Evolutionary conservation across 2,113 vertebrate genomes (phyloP).

Genomic region (Sakesphorus luctuosus): DNA sequence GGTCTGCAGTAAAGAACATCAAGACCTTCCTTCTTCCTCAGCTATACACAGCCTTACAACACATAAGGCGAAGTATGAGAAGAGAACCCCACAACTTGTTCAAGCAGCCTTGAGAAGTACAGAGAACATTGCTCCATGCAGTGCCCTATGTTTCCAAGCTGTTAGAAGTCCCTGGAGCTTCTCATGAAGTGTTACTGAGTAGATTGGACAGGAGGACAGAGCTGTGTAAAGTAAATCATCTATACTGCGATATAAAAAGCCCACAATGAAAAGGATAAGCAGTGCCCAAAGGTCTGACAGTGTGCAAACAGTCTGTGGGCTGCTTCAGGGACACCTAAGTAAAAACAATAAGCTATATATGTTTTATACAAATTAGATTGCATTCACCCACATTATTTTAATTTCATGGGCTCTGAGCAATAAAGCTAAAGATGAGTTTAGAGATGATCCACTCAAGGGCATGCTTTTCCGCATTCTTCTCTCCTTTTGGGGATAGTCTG

Average conservation of each 20-base stretch:
- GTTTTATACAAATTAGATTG: not conserved
- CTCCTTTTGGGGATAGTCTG: not conserved
- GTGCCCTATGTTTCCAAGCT: not conserved
- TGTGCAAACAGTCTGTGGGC: not conserved
- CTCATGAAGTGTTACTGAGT: not conserved
- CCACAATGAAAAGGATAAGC: not conserved
- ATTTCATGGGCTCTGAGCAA: not conserved
- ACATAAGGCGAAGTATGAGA: not conserved
- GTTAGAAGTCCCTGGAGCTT: not conserved
- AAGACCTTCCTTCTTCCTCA: not conserved
- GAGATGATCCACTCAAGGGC: not conserved
- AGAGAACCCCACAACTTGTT: not conserved
- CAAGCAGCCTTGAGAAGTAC: not conserved
- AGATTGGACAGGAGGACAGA: not conserved
- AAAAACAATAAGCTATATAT: not conserved
- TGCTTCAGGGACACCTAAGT: not conserved
- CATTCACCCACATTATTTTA: not conserved
- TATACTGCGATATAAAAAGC: not conserved
- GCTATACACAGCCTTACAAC: not conserved
- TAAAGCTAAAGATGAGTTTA: not conserved
- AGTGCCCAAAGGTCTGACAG: not conserved
- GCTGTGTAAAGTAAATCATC: not conserved
- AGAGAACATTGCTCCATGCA: not conserved
- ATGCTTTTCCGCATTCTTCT: not conserved
- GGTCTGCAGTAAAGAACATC: not conserved